Conservation (phyloP, 2,113 vertebrate species). For the Strix aluco region DNA sequence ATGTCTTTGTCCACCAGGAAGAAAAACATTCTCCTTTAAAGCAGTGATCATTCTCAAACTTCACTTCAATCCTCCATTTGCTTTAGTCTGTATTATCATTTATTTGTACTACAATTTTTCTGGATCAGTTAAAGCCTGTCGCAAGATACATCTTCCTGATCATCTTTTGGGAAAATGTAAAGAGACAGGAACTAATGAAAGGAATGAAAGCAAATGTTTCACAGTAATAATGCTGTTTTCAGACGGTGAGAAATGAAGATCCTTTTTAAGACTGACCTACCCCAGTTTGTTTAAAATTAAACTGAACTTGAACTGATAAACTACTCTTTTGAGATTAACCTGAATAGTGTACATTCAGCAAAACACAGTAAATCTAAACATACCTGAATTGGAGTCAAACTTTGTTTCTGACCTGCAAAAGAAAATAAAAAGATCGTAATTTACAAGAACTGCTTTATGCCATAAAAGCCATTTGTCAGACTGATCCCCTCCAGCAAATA, state of each 20-base stretch:
- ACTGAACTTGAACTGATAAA: slow-evolving; percentile 72
- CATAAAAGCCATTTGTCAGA: slow-evolving; percentile 7
- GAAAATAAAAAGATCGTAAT: slow-evolving; percentile 53
- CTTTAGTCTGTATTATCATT: slow-evolving; percentile 31
- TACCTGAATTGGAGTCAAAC: slow-evolving; percentile 98
- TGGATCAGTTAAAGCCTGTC: slow-evolving; percentile 31
- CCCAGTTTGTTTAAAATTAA: slow-evolving; percentile 76
- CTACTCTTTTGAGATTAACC: slow-evolving; percentile 72
- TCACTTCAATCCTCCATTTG: neutral
- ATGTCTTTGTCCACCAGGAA: slow-evolving; percentile 46
- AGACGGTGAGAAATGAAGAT: slow-evolving; percentile 57
- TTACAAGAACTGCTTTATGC: slow-evolving; percentile 56
- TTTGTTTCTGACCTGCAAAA: slow-evolving; percentile 90
- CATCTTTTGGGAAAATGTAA: slow-evolving; percentile 57
- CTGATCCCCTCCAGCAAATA: neutral
- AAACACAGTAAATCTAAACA: slow-evolving; percentile 76
- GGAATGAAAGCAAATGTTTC: slow-evolving; percentile 41
- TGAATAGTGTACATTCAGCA: slow-evolving; percentile 67
- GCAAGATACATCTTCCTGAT: slow-evolving; percentile 52
- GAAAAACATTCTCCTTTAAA: slow-evolving; percentile 53
- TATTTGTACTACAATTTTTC: slow-evolving; percentile 37
- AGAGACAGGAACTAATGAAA: slow-evolving; percentile 36
- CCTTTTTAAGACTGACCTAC: slow-evolving; percentile 68
- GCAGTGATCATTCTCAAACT: neutral
- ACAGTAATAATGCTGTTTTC: slow-evolving; percentile 40